Percentiles rank a stretch among this genome's conserved stretches.
These are phyloP conservation scores for Acipenser transmontanus DNA, from an alignment of 2,797 vertebrate species.

Conservation along the genomic window DNA sequence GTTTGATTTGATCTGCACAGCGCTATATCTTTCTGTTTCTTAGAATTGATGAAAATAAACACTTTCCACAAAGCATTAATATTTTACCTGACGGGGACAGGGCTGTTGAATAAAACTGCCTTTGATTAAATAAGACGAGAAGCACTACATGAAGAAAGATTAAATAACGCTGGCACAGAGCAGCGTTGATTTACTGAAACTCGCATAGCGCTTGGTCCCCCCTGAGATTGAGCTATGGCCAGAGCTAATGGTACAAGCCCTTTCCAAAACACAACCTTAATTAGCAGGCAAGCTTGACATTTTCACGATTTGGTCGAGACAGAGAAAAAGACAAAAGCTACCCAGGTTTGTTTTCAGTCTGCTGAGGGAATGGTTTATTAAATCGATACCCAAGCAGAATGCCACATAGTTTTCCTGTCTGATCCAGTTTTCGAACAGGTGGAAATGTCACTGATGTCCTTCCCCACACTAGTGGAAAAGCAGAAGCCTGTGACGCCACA, in stretches of 20 bases:
- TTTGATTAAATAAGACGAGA: background rate
- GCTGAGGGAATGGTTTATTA: background rate
- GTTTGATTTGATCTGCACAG: constrained; percentile 20
- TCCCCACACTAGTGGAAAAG: background rate
- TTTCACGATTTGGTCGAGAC: constrained; percentile 56
- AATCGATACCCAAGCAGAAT: constrained; percentile 6
- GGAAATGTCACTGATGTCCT: background rate
- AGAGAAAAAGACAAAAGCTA: constrained; percentile 48
- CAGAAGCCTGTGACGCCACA: background rate
- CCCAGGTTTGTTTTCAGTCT: constrained; percentile 30
- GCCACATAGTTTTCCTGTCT: background rate
- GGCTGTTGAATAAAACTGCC: constrained; percentile 42
- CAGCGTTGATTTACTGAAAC: background rate
- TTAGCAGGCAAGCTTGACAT: constrained; percentile 79
- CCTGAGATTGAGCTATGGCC: constrained; percentile 43
- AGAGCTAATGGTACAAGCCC: constrained; percentile 48
- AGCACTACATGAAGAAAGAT: background rate
- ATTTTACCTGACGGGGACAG: constrained; percentile 53
- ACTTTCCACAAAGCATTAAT: constrained; percentile 43
- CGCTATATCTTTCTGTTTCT: constrained; percentile 16
- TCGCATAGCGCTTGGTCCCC: constrained; percentile 33
- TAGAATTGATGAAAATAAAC: constrained; percentile 17
- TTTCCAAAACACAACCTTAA: constrained; percentile 61
- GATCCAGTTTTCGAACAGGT: background rate
- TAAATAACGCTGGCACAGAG: constrained; percentile 16